Evolutionary conservation across 1,140 invertebrate species (phyloP).

Genomic region (Brachionus paranguensis): DNA sequence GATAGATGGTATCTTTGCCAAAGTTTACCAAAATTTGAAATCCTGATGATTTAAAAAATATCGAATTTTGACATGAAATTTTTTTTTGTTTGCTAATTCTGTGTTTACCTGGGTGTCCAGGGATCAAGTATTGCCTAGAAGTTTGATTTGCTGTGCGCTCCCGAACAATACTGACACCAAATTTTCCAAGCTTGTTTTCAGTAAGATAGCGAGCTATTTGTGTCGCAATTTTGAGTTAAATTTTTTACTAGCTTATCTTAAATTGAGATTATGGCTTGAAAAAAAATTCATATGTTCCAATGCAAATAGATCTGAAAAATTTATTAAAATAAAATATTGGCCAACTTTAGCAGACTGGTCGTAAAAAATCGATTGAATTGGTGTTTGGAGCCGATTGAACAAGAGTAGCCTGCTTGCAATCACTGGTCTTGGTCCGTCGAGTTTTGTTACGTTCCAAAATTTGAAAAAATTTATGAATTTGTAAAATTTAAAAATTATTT

Average conservation of each 20-base stretch:
- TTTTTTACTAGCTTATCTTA: neutral
- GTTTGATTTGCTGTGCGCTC: too few relatives aligned
- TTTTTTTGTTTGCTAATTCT: too few relatives aligned
- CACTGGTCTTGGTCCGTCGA: neutral
- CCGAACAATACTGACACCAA: neutral
- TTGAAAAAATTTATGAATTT: conserved; percentile 6
- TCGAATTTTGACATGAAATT: too few relatives aligned
- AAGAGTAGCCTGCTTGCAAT: neutral
- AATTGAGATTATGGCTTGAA: neutral
- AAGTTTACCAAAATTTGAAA: too few relatives aligned
- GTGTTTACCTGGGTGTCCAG: neutral
- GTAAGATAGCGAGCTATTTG: neutral
- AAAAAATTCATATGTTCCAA: neutral
- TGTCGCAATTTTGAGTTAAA: neutral
- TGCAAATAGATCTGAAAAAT: neutral
- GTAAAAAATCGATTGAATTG: neutral
- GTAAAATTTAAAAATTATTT: conserved; percentile 22
- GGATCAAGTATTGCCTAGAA: neutral
- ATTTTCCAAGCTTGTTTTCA: neutral
- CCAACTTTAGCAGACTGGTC: neutral
- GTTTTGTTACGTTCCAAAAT: neutral
- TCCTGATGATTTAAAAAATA: too few relatives aligned
- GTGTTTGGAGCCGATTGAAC: neutral
- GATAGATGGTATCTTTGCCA: too few relatives aligned
- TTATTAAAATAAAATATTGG: neutral